phyloP scores from a whole-genome alignment of 2,113 vertebrate genomes.

The Bos taurus region DNA sequence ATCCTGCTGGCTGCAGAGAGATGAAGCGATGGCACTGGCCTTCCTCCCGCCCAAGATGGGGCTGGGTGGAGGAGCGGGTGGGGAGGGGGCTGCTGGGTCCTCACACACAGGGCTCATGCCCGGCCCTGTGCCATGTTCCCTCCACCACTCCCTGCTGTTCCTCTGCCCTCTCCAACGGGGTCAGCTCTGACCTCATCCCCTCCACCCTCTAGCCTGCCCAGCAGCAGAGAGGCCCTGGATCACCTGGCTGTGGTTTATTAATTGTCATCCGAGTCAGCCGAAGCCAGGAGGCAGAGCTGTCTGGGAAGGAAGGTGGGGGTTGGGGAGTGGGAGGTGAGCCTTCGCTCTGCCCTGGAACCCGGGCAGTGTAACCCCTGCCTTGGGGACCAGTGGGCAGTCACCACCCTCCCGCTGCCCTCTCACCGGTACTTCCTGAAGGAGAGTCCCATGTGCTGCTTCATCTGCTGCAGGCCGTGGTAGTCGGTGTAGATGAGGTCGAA shows the following conservation, averaged over 20 bases:
- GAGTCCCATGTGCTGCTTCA: constrained; percentile 98
- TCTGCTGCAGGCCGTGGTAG: constrained; percentile 96
- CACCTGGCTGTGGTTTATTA: accelerated
- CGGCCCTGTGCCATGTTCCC: accelerated
- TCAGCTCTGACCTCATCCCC: neutral
- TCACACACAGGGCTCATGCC: neutral
- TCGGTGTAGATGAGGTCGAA: constrained; percentile 99
- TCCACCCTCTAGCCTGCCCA: accelerated
- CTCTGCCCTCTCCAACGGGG: neutral
- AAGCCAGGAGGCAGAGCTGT: neutral
- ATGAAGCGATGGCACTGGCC: constrained; percentile 25
- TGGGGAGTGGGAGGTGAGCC: too few species aligned
- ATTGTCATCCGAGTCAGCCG: accelerated
- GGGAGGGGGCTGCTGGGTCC: neutral
- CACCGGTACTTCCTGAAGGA: constrained; percentile 97
- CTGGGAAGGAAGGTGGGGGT: neutral
- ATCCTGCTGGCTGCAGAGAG: constrained; percentile 67
- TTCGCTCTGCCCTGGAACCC: neutral
- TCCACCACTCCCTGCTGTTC: neutral
- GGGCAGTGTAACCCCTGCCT: accelerated
- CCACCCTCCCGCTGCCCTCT: constrained; percentile 54
- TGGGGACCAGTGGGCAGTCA: neutral
- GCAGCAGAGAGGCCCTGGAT: neutral
- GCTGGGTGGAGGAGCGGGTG: accelerated
- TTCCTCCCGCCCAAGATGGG: neutral